Conservation (phyloP, 1,140 invertebrate genomes). For the Tetramorium alpestre region DNA sequence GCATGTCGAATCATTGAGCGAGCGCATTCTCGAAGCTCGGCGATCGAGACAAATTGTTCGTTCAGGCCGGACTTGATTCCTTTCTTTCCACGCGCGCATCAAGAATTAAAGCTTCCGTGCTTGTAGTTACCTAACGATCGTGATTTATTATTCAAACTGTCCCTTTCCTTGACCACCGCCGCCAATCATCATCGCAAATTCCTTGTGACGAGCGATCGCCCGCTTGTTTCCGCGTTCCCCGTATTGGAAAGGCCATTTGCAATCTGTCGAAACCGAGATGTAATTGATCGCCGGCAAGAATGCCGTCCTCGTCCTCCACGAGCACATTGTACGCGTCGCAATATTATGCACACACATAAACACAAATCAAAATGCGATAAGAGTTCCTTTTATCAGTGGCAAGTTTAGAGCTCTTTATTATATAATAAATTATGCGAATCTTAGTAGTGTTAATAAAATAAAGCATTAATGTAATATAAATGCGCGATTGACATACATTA, state of each 20-base stretch:
- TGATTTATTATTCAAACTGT: conserved; percentile 80
- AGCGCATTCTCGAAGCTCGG: conserved; percentile 26
- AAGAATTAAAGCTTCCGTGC: conserved; percentile 81
- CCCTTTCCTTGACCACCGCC: conserved; percentile 56
- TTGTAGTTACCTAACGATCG: conserved; percentile 75
- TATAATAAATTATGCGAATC: not conserved
- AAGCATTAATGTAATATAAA: not conserved
- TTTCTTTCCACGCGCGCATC: conserved; percentile 62
- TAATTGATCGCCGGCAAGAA: conserved; percentile 50
- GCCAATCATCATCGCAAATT: conserved; percentile 75
- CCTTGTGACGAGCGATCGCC: conserved; percentile 73
- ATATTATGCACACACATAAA: conserved; percentile 20
- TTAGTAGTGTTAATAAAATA: not conserved
- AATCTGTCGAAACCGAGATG: conserved; percentile 58
- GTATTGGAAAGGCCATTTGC: conserved; percentile 59
- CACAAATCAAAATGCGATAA: conserved; percentile 8
- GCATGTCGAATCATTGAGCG: conserved; percentile 39
- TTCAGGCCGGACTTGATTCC: not conserved
- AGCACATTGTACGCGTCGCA: conserved; percentile 8
- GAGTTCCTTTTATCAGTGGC: not conserved
- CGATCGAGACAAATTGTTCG: conserved; percentile 66
- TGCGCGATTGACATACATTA: not conserved
- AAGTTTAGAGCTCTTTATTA: not conserved
- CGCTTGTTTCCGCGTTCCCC: conserved; percentile 51
- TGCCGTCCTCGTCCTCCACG: not conserved